A percentile compares a stretch with the other conserved stretches of the same genome.
These are phyloP conservation scores for Philantomba maxwellii DNA, from an alignment of 2,113 vertebrate species.

Conservation along the genomic window DNA sequence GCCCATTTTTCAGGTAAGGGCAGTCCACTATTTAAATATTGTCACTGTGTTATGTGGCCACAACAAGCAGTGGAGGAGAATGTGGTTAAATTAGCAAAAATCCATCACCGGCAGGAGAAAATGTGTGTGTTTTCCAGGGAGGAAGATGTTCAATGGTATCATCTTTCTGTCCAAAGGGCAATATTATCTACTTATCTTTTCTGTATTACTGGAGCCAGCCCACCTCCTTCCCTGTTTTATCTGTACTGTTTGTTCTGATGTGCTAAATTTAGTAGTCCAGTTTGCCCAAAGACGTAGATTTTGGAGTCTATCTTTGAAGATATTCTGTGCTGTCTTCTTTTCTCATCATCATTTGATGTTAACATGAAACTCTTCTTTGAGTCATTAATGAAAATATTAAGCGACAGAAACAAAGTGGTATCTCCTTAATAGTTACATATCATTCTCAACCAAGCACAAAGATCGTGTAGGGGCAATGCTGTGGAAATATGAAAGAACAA, in stretches of 20 bases:
- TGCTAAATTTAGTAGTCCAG: not conserved
- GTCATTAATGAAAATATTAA: not conserved
- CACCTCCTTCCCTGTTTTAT: not conserved
- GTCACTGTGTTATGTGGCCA: not conserved
- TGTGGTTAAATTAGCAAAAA: not conserved
- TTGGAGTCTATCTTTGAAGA: not conserved
- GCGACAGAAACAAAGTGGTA: not conserved
- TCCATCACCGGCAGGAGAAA: not conserved
- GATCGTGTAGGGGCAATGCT: not conserved
- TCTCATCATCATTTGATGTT: not conserved
- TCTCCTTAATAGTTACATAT: not conserved
- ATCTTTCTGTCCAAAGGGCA: not conserved
- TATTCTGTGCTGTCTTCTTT: not conserved
- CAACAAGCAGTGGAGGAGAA: not conserved
- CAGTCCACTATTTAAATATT: not conserved
- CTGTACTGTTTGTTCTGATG: not conserved
- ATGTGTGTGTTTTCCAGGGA: not conserved
- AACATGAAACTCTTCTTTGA: not conserved
- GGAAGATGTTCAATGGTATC: accelerated
- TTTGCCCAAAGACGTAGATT: not conserved
- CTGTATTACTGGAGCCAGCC: not conserved
- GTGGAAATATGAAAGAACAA: not conserved
- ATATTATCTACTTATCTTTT: not conserved
- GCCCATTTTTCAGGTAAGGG: not conserved
- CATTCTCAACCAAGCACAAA: not conserved